Conservation (phyloP, 2,113 vertebrate genomes). For the Sphyrna mokarran region DNA sequence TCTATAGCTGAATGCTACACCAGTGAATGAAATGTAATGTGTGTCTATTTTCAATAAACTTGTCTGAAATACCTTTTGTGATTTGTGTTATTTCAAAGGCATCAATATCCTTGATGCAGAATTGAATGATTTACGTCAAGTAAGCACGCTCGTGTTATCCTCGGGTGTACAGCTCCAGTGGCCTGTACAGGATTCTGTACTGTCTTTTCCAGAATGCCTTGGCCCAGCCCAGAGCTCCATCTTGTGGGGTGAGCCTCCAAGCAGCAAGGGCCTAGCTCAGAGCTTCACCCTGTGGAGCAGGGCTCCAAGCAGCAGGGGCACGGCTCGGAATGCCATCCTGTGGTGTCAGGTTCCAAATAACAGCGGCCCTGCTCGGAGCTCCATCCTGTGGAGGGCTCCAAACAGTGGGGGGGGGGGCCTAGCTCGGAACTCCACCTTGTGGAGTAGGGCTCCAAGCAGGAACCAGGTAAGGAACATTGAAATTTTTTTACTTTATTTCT, state of each 20-base stretch:
- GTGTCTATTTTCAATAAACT: constrained; percentile 9
- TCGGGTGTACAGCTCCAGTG: no score
- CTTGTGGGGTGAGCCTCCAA: not conserved
- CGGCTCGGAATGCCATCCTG: not conserved
- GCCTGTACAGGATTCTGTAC: not conserved
- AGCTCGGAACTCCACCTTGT: not conserved
- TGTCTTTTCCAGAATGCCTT: not conserved
- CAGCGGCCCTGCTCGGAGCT: not conserved
- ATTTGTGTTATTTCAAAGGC: not conserved
- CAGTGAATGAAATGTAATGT: not conserved
- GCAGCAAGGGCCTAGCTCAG: not conserved
- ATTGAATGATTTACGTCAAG: no score
- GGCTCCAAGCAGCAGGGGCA: not conserved
- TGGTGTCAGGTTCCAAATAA: not conserved
- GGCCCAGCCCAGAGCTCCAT: not conserved
- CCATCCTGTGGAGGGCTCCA: not conserved
- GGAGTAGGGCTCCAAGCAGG: not conserved
- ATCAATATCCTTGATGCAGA: not conserved
- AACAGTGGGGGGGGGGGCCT: no score
- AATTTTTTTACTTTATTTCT: not conserved
- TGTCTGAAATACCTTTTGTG: not conserved
- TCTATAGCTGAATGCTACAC: not conserved
- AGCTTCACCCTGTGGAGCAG: not conserved
- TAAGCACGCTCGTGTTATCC: not conserved
- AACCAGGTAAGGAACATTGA: not conserved